Percentiles rank a stretch among this genome's conserved stretches.
Evolutionary conservation across 1,140 invertebrate species (phyloP).

Genomic region (Neotoxoptera formosana): DNA sequence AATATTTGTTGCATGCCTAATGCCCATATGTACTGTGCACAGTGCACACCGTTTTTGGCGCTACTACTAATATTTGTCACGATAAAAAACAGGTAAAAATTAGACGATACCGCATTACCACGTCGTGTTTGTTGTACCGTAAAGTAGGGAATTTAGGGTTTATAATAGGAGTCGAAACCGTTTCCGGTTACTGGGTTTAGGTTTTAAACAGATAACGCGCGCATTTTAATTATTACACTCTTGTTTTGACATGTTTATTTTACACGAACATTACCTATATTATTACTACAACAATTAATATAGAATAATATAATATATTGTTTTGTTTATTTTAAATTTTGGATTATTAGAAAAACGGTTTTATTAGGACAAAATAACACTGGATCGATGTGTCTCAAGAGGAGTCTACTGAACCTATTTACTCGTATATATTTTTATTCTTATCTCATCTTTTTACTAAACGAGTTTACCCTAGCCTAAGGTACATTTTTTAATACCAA

Average conservation of each 20-base stretch:
- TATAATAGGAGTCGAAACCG: background rate
- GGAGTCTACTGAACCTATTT: too few species aligned
- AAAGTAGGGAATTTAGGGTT: background rate
- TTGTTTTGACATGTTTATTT: background rate
- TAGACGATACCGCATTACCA: background rate
- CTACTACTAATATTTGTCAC: background rate
- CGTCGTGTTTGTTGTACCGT: background rate
- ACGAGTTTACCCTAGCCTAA: too few species aligned
- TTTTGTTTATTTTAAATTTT: too few species aligned
- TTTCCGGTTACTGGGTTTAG: background rate
- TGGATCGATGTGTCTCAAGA: too few species aligned
- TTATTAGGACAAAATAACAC: too few species aligned
- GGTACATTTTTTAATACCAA: too few species aligned
- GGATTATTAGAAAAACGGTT: too few species aligned
- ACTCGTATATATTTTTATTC: too few species aligned
- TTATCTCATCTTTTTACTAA: too few species aligned
- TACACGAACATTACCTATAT: background rate
- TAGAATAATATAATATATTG: too few species aligned
- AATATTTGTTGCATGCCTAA: background rate
- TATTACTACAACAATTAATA: background rate
- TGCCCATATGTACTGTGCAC: background rate
- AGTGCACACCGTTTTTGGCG: background rate
- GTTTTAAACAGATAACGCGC: background rate
- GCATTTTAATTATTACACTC: background rate
- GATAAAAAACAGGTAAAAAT: slow-evolving; percentile 1